Evolutionary conservation across 2,888 invertebrate genomes (phyloP), one percentile per base, ranked within the genome.

Genomic region (Pandemis heparana): DNA sequence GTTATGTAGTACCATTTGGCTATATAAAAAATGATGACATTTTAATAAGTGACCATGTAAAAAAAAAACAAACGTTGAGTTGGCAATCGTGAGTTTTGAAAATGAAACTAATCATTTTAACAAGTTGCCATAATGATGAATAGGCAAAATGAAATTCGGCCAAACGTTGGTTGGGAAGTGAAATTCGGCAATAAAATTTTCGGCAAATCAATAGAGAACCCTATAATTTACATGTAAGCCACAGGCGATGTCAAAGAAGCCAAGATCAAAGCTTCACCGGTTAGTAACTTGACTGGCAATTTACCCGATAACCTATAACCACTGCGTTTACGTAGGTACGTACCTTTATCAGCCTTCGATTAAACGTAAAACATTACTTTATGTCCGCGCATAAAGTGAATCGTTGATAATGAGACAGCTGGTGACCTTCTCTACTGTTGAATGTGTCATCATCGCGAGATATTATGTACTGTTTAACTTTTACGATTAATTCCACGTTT

Each of bases 331-430:
- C 62, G 62, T 43, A 12, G 43, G 46, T 46, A 46, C 7, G 23
- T 63, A 14, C n/a, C 9, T 12, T 62, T 63, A 63, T 63, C 63
- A 23, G 46, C 7, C 46, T 43, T 8, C 12, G 46, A 63, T 46
- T 63, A 63, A 32, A 46, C 62, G 41, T 18, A 62, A 43, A 62
- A 62, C 62, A 16, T 43, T 62, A 32, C 39, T 43, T 43, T 41
- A 62, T 41, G 39, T n/a, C 12, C 43, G 12, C 7, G n/a, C 14
- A 46, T 43, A 18, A 46, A 46, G 23, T 18, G 5, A 46, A 12
- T 23, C 0, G 39, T 18, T 14, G 63, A 63, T 46, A 46, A 23
- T 59, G 14, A 12, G 38, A 39, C 62, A 53, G 51, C 51, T 53
- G 51, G 18, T 62, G 62, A 62, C 62, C 62, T 62, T 62, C 41